phyloP scores from a whole-genome alignment of 2,888 invertebrate species.

The Lepas anatifera region DNA sequence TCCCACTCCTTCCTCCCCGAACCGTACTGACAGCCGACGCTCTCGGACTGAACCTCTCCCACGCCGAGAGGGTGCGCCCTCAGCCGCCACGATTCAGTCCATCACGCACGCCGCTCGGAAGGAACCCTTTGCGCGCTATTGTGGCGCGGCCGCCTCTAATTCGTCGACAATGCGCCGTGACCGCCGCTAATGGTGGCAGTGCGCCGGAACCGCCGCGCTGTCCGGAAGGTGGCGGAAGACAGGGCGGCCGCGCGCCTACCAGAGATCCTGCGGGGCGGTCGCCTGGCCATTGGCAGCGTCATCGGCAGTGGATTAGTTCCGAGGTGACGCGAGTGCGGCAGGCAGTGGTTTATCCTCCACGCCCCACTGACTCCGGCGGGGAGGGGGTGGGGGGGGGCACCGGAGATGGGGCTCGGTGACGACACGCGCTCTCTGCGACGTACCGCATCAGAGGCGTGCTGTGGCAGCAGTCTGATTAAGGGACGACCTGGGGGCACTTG shows the following conservation, averaged over 20 bases:
- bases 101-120: not conserved
- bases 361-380: not conserved
- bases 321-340: no score
- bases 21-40: no score
- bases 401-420: not conserved
- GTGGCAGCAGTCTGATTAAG: no score
- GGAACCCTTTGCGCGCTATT: not conserved
- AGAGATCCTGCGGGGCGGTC: not conserved
- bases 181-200: not conserved
- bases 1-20: no score
- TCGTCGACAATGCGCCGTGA: not conserved
- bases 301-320: not conserved
- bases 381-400: not conserved
- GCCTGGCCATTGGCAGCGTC: not conserved
- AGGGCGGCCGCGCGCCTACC: not conserved
- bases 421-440: not conserved
- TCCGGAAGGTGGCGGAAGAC: not conserved
- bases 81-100: not conserved
- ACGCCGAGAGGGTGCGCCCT: no score
- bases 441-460: not conserved
- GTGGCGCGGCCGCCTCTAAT: not conserved
- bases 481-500: not conserved
- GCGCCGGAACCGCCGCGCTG: not conserved
- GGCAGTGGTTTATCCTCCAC: not conserved
- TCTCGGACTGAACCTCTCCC: no score